Evolutionary conservation across 2,888 invertebrate species (phyloP), one percentile per base, ranked within the genome.

Genomic region (Platerodrilus igneus): DNA sequence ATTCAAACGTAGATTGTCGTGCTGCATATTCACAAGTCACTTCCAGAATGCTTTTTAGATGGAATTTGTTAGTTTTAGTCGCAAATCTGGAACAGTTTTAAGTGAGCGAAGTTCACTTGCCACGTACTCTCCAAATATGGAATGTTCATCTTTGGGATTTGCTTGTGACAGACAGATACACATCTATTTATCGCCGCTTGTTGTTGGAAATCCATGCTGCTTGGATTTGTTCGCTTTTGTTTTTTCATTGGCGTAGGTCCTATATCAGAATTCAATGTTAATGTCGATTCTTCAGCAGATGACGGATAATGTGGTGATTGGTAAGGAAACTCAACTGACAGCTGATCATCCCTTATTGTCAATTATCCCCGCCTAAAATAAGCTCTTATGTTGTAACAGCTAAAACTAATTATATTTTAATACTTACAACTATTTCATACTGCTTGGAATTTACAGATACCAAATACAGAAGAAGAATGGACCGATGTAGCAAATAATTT

Each of bases 371-470:
- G n/a, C n/a, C n/a, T n/a, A n/a, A n/a, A n/a, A n/a, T n/a, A n/a
- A n/a, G n/a, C n/a, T n/a, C n/a, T n/a, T n/a, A n/a, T n/a, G n/a
- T n/a, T n/a, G n/a, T n/a, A n/a, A n/a, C n/a, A n/a, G n/a, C n/a
- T n/a, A n/a, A n/a, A n/a, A n/a, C n/a, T n/a, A n/a, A n/a, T n/a
- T n/a, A n/a, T n/a, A n/a, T n/a, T n/a, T n/a, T n/a, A n/a, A n/a
- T n/a, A n/a, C n/a, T n/a, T n/a, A n/a, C n/a, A n/a, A n/a, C n/a
- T n/a, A n/a, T n/a, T n/a, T n/a, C n/a, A n/a, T n/a, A n/a, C n/a
- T n/a, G n/a, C n/a, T n/a, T n/a, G n/a, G n/a, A 26, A 13, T 13
- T 42, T 40, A 21, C 34, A 39, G 38, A 33, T 44, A 14, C 44
- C 34, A 28, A 21, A 44, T 32, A 35, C 21, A 27, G 30, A 33